These are phyloP conservation scores for Phyllostomus hastatus DNA, from an alignment of 2,113 vertebrate species.

Conservation along the genomic window DNA sequence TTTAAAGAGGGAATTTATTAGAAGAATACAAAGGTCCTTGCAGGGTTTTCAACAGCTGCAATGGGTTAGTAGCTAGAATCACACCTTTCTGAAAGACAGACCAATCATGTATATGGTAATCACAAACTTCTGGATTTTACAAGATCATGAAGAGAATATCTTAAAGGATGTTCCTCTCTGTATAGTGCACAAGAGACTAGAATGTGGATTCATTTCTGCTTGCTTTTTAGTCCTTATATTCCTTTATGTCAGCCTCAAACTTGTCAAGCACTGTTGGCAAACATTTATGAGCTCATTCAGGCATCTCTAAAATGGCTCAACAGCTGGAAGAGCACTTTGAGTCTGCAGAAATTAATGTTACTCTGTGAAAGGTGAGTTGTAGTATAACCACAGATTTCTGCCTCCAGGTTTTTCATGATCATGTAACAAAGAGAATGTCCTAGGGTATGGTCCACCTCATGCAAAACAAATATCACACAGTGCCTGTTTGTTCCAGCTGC, in stretches of 20 bases:
- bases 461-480: slow-evolving; percentile 94
- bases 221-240: slow-evolving; percentile 67
- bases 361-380: slow-evolving; percentile 97
- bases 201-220: slow-evolving; percentile 48
- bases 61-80: background rate
- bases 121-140: slow-evolving; percentile 31
- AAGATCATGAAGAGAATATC: background rate
- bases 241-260: slow-evolving; percentile 87
- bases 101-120: background rate
- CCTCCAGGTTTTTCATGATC: slow-evolving; percentile 94
- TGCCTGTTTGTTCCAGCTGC: slow-evolving; percentile 91
- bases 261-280: slow-evolving; percentile 93
- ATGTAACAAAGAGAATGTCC: slow-evolving; percentile 96
- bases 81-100: background rate
- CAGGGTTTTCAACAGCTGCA: slow-evolving; percentile 14
- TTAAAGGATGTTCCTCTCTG: background rate
- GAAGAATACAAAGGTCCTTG: slow-evolving; percentile 41
- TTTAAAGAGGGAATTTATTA: slow-evolving; percentile 70
- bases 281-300: slow-evolving; percentile 89
- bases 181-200: slow-evolving; percentile 5
- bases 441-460: slow-evolving; percentile 95
- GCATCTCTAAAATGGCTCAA: slow-evolving; percentile 89
- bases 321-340: slow-evolving; percentile 86
- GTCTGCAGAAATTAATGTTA: slow-evolving; percentile 99
- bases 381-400: slow-evolving; percentile 97